Conservation (phyloP, 2,888 invertebrate genomes). For the Halocaridina rubra region DNA sequence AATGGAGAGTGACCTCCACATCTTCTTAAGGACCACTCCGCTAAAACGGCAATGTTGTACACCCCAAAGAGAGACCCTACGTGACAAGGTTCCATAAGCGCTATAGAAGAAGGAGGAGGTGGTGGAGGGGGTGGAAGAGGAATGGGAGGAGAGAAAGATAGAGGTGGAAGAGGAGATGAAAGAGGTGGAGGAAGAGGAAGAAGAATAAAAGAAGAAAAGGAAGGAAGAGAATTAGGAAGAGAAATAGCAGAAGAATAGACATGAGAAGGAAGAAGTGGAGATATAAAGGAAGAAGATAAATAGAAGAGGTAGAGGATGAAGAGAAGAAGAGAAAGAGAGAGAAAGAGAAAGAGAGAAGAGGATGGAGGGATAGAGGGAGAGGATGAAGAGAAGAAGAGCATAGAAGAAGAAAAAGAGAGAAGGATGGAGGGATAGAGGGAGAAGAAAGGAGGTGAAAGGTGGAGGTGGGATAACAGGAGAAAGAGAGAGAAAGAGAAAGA, state of each 20-base stretch:
- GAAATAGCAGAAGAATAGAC: no score
- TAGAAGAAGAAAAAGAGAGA: neutral
- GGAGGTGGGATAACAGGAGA: neutral
- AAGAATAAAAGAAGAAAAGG: neutral
- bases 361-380: neutral
- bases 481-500: neutral
- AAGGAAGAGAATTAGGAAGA: neutral
- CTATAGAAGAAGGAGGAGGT: neutral
- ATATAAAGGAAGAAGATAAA: neutral
- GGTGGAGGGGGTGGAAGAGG: neutral
- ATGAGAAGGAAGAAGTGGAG: neutral
- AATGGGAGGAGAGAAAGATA: neutral
- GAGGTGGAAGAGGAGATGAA: neutral
- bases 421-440: neutral
- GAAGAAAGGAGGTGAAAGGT: neutral
- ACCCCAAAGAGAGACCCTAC: neutral
- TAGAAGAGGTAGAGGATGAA: neutral
- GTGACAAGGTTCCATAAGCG: constrained; percentile 9
- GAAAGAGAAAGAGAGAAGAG: neutral
- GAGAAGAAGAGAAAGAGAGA: neutral
- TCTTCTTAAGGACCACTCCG: constrained; percentile 38
- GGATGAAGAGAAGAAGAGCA: neutral
- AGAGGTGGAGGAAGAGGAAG: neutral
- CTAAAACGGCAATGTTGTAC: constrained; percentile 35
- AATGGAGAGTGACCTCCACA: constrained; percentile 40